phyloP scores from a whole-genome alignment of 1,140 invertebrate genomes.

The Coelopa frigida region DNA sequence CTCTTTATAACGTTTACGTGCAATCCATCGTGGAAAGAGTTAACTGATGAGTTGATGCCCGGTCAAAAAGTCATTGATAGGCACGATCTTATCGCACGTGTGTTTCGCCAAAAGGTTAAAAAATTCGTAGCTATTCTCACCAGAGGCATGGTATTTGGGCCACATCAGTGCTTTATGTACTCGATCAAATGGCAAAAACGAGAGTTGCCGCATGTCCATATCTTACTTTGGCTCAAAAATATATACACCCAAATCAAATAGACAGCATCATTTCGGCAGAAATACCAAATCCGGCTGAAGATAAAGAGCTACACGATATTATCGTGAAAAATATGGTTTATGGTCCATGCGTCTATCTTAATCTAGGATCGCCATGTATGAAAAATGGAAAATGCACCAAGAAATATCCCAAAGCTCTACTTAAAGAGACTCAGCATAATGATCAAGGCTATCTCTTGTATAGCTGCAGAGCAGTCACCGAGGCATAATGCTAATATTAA shows the following conservation, averaged over 20 bases:
- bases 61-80: conserved; percentile 31
- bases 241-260: conserved; percentile 33
- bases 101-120: conserved; percentile 49
- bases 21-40: conserved; percentile 49
- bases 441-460: conserved; percentile 11
- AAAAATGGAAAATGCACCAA: conserved; percentile 32
- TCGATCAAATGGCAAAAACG: conserved; percentile 10
- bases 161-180: conserved; percentile 21
- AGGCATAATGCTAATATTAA: no score
- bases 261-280: conserved; percentile 49
- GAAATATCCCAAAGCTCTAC: conserved; percentile 24
- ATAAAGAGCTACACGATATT: conserved; percentile 33
- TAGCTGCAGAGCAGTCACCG: no score
- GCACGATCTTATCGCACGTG: conserved; percentile 39
- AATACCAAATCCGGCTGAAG: conserved; percentile 46
- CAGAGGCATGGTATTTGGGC: conserved; percentile 26
- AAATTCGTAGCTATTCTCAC: conserved; percentile 15
- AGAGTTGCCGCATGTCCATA: conserved; percentile 11
- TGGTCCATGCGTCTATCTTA: conserved; percentile 46
- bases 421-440: conserved; percentile 26
- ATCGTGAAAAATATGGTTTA: conserved; percentile 47
- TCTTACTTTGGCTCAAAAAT: conserved; percentile 13
- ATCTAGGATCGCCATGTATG: conserved; percentile 28
- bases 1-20: conserved; percentile 37
- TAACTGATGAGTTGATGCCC: conserved; percentile 26